Evolutionary conservation across 2,113 vertebrate species (phyloP).

Genomic region (Myiozetetes cayanensis): DNA sequence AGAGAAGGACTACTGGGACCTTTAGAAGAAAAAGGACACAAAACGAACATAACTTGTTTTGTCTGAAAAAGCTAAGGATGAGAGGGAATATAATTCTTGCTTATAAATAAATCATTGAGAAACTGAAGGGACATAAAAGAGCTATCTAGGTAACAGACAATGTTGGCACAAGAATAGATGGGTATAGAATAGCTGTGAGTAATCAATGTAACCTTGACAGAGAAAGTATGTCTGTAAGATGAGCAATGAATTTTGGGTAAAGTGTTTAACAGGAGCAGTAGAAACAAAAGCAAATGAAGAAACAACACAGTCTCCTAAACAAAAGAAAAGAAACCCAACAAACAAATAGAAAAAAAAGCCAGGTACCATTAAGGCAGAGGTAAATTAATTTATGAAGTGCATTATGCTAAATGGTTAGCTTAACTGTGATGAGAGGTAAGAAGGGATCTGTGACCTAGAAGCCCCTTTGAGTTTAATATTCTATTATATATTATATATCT

Average conservation of each 20-base stretch:
- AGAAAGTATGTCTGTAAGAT: background rate
- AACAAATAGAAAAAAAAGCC: fast-evolving
- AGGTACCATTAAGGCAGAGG: background rate
- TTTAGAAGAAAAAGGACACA: background rate
- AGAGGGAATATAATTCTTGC: background rate
- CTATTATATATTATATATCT: background rate
- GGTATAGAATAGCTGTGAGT: background rate
- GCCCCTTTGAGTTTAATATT: background rate
- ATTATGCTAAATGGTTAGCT: background rate
- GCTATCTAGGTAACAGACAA: background rate
- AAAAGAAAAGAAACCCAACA: background rate
- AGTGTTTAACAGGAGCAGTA: background rate
- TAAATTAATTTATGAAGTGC: background rate
- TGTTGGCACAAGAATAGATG: background rate
- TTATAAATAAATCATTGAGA: background rate
- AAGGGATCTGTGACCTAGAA: background rate
- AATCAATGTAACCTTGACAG: background rate
- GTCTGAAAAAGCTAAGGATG: background rate
- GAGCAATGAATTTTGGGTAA: background rate
- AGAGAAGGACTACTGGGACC: background rate
- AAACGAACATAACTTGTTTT: background rate
- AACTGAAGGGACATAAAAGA: background rate
- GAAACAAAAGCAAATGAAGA: background rate
- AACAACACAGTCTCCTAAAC: background rate
- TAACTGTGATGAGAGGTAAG: background rate